Percentiles rank a stretch among this genome's conserved stretches.
phyloP scores from a whole-genome alignment of 2,797 vertebrate species.

The Myioborus miniatus region DNA sequence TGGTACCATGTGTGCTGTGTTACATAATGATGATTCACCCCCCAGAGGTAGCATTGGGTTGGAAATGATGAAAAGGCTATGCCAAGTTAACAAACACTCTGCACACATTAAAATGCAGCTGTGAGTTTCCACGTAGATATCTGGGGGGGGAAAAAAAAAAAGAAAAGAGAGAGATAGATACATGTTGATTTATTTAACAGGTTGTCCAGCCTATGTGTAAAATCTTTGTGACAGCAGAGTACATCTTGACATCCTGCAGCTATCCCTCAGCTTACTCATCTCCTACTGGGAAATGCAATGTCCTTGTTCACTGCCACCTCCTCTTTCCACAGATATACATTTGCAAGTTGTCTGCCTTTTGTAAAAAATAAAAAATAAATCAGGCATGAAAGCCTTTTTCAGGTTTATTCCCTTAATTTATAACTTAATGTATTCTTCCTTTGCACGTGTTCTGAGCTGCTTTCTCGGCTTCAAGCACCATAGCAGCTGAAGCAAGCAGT shows the following conservation, averaged over 20 bases:
- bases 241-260: constrained; percentile 43
- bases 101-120: constrained; percentile 23
- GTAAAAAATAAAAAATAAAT: not conserved
- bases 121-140: constrained; percentile 16
- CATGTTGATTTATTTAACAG: constrained; percentile 63
- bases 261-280: constrained; percentile 39
- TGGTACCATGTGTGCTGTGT: not conserved
- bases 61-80: constrained; percentile 39
- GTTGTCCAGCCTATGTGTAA: constrained; percentile 61
- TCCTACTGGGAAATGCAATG: constrained; percentile 56
- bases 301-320: constrained; percentile 49
- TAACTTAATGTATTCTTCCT: not conserved
- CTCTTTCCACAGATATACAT: constrained; percentile 46
- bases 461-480: not conserved
- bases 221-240: constrained; percentile 70
- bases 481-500: not conserved
- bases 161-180: not conserved
- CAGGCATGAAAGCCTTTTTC: not conserved
- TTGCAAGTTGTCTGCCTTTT: constrained; percentile 55
- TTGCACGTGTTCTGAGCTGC: not conserved
- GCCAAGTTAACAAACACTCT: constrained; percentile 36
- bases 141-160: not conserved
- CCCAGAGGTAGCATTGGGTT: not conserved
- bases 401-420: not conserved
- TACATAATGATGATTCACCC: constrained; percentile 1